A percentile compares a stretch with the other conserved stretches of the same genome.
Conservation (phyloP, 2,888 invertebrate species). For the Pyralis farinalis region DNA sequence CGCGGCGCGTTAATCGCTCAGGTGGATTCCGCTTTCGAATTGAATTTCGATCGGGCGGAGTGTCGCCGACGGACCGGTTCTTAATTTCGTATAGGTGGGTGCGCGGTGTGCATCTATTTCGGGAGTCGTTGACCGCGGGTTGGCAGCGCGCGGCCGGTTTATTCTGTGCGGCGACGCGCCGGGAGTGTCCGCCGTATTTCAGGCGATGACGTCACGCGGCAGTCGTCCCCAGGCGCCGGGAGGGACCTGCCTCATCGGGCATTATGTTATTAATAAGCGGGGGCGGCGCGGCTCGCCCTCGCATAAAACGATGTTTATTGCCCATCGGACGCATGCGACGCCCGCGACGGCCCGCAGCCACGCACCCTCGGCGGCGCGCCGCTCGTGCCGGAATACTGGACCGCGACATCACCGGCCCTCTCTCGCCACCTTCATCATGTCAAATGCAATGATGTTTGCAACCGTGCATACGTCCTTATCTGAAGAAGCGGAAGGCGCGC, state of each 20-base stretch:
- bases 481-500: background rate
- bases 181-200: constrained; percentile 42
- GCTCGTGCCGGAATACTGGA: background rate
- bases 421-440: too few relatives aligned
- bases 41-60: constrained; percentile 62
- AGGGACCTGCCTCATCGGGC: constrained; percentile 47
- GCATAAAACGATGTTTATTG: constrained; percentile 44
- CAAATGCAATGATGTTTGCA: too few relatives aligned
- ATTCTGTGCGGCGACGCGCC: constrained; percentile 45
- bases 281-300: constrained; percentile 49
- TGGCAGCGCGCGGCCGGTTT: constrained; percentile 56
- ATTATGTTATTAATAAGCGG: constrained; percentile 58
- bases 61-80: constrained; percentile 68
- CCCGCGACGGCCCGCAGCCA: constrained; percentile 17
- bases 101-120: constrained; percentile 73
- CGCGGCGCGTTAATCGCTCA: constrained; percentile 62
- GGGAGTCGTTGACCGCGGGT: constrained; percentile 77
- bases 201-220: constrained; percentile 51
- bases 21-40: constrained; percentile 74
- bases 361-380: constrained; percentile 1
- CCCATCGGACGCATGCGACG: constrained; percentile 42
- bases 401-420: too few relatives aligned
- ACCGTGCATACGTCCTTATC: constrained; percentile 10
- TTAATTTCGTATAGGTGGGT: constrained; percentile 65
- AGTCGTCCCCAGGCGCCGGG: constrained; percentile 42